phyloP scores from a whole-genome alignment of 2,797 vertebrate genomes.

The Anguilla anguilla region DNA sequence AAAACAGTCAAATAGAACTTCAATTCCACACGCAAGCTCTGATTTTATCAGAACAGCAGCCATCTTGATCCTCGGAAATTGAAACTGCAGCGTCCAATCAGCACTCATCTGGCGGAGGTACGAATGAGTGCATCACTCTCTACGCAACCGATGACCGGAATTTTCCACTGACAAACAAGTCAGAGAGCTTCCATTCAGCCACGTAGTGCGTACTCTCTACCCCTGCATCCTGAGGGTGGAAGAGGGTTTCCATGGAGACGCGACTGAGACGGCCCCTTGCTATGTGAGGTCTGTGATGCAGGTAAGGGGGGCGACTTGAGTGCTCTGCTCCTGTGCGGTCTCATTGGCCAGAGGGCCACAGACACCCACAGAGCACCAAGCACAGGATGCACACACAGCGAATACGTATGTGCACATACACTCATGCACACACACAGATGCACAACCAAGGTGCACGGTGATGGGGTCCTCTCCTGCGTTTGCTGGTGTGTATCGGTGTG shows the following conservation, averaged over 20 bases:
- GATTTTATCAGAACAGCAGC: not conserved
- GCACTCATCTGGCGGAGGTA: not conserved
- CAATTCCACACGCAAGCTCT: not conserved
- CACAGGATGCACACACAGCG: not conserved
- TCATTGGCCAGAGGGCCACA: not conserved
- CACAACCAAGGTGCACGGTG: not conserved
- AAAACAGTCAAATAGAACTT: not conserved
- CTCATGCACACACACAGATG: slow-evolving; percentile 18
- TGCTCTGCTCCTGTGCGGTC: no score
- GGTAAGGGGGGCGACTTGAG: not conserved
- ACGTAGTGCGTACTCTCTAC: not conserved
- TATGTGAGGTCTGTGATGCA: not conserved
- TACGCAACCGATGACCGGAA: not conserved
- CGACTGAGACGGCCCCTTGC: not conserved
- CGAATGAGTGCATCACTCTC: not conserved
- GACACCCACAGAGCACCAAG: not conserved
- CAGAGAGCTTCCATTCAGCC: not conserved
- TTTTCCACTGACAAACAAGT: not conserved
- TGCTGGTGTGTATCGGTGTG: no score
- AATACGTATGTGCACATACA: not conserved
- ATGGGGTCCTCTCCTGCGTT: not conserved
- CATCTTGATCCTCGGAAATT: not conserved
- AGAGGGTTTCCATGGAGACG: slow-evolving; percentile 22
- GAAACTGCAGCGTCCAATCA: not conserved
- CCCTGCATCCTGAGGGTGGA: not conserved